Evolutionary conservation across 2,113 vertebrate genomes (phyloP).

Genomic region (Zosterops hypoxanthus): DNA sequence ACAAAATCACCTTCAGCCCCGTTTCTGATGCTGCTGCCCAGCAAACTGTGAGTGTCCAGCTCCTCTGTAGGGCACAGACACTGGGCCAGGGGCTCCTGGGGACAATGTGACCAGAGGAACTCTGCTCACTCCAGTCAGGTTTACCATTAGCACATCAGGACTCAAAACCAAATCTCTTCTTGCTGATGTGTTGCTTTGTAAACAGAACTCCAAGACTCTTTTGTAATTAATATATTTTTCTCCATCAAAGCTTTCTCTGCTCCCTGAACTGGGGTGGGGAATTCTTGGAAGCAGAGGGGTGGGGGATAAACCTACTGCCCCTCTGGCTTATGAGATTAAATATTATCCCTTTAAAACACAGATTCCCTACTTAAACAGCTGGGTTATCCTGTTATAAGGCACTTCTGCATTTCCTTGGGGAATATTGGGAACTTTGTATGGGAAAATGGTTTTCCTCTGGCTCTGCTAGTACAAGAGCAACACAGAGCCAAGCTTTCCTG

Average conservation of each 20-base stretch:
- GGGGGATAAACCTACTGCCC: background rate
- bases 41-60: slow-evolving; percentile 59
- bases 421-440: background rate
- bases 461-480: rapidly evolving
- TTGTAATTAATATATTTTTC: background rate
- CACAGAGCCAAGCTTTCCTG: background rate
- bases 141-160: background rate
- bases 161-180: background rate
- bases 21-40: slow-evolving; percentile 64
- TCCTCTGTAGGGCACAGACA: background rate
- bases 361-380: background rate
- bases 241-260: background rate
- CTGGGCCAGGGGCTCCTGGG: background rate
- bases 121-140: background rate
- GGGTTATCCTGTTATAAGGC: background rate
- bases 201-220: background rate
- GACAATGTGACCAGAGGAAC: background rate
- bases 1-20: slow-evolving; percentile 78
- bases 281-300: background rate
- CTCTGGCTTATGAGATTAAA: background rate
- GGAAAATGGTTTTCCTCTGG: background rate
- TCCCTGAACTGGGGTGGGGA: background rate
- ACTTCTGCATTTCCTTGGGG: background rate
- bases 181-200: background rate
- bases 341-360: background rate